Conservation (phyloP, 2,888 invertebrate genomes). For the Drosophila ezoana region DNA sequence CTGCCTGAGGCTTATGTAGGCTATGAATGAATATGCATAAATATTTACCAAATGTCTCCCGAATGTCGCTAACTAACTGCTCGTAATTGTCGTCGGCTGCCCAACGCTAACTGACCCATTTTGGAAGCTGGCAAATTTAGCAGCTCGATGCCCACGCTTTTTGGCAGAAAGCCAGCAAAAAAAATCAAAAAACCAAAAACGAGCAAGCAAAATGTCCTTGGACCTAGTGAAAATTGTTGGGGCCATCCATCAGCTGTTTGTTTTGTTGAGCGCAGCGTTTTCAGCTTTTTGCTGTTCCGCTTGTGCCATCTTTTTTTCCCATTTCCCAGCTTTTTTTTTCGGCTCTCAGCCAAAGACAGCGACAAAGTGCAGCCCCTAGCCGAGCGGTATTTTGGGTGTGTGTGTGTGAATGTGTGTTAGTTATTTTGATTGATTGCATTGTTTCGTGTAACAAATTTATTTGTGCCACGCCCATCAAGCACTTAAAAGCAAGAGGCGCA, state of each 20-base stretch:
- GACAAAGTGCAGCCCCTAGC: slow-evolving; percentile 53
- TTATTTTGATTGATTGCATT: slow-evolving; percentile 77
- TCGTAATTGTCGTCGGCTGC: slow-evolving; percentile 27
- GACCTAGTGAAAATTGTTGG: slow-evolving; percentile 67
- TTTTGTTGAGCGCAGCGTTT: slow-evolving; percentile 61
- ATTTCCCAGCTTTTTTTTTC: slow-evolving; percentile 8
- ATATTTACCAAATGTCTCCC: slow-evolving; percentile 42
- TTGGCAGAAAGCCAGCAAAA: slow-evolving; percentile 39
- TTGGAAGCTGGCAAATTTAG: slow-evolving; percentile 24
- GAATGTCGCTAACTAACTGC: slow-evolving; percentile 36
- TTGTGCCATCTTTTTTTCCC: slow-evolving; percentile 21
- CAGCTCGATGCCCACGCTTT: slow-evolving; percentile 38
- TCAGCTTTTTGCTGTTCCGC: slow-evolving; percentile 43
- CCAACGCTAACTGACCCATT: slow-evolving; percentile 57
- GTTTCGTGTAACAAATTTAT: slow-evolving; percentile 77
- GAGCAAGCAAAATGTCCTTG: slow-evolving; percentile 64
- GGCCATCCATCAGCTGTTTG: slow-evolving; percentile 69
- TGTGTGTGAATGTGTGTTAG: slow-evolving; percentile 41
- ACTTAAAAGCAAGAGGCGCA: slow-evolving; percentile 46
- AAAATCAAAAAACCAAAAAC: slow-evolving; percentile 10
- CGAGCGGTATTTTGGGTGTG: slow-evolving; percentile 22
- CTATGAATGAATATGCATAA: slow-evolving; percentile 39
- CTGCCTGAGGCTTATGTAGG: background rate
- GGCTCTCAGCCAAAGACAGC: slow-evolving; percentile 43
- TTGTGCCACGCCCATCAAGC: slow-evolving; percentile 52